phyloP scores from a whole-genome alignment of 2,113 vertebrate genomes.

The Lasiurus borealis region DNA sequence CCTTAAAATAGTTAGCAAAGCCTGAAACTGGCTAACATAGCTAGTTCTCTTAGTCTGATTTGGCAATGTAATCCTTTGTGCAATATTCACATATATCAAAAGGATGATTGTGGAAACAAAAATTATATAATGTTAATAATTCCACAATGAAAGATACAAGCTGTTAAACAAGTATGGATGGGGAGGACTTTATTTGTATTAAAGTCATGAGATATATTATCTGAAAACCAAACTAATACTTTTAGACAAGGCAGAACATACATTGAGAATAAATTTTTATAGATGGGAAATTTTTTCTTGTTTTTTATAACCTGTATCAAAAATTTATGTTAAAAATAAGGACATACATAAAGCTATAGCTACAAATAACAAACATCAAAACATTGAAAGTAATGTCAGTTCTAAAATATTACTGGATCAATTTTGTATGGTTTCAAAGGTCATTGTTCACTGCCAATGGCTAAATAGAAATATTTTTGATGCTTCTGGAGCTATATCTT shows the following conservation, averaged over 20 bases:
- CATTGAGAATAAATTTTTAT: background rate
- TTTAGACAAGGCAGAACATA: background rate
- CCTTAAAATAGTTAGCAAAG: background rate
- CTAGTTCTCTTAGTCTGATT: background rate
- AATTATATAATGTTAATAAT: background rate
- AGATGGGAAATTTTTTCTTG: background rate
- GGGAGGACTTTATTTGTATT: background rate
- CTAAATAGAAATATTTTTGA: background rate
- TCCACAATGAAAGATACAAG: background rate
- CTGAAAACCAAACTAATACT: background rate
- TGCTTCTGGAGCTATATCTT: background rate
- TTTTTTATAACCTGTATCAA: background rate
- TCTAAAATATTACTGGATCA: background rate
- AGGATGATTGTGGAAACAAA: background rate
- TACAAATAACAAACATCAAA: background rate
- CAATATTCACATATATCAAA: background rate
- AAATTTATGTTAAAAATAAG: background rate
- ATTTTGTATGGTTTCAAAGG: background rate
- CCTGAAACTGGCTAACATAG: background rate
- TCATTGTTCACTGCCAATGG: background rate
- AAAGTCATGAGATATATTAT: background rate
- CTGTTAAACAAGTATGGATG: background rate
- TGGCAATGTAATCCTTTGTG: background rate
- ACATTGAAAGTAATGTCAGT: conserved; percentile 14
- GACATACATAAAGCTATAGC: background rate